Percentiles rank a stretch among this genome's conserved stretches.
Conservation (phyloP, 2,888 invertebrate species). For the Nyleta sp. region DNA sequence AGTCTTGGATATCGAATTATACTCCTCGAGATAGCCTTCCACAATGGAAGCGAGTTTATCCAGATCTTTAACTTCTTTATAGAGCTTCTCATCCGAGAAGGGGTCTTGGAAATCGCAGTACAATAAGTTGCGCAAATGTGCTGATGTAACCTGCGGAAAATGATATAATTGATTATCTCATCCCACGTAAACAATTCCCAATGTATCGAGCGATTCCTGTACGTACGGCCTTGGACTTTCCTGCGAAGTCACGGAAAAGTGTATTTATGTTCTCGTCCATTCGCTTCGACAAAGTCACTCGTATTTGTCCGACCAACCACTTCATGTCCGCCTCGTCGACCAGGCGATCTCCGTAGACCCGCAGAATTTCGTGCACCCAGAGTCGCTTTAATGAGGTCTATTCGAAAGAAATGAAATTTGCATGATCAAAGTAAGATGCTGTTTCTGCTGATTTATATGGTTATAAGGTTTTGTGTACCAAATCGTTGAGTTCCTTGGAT, state of each 20-base stretch:
- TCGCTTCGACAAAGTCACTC: conserved; percentile 84
- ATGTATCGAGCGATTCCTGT: not conserved
- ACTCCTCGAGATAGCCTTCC: conserved; percentile 94
- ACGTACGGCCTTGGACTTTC: conserved; percentile 43
- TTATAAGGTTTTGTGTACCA: conserved; percentile 79
- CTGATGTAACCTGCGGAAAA: conserved; percentile 70
- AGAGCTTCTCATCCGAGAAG: conserved; percentile 86
- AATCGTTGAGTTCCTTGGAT: conserved; percentile 92
- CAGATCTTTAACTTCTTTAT: conserved; percentile 90
- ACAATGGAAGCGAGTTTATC: conserved; percentile 90
- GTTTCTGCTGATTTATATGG: too few relatives aligned
- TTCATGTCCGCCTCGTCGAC: conserved; percentile 91
- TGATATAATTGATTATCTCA: conserved; percentile 15
- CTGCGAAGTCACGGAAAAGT: conserved; percentile 87
- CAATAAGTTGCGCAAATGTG: conserved; percentile 92
- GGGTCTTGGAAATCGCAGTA: conserved; percentile 97
- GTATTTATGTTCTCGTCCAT: conserved; percentile 88
- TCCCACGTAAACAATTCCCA: conserved; percentile 2
- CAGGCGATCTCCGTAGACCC: conserved; percentile 96
- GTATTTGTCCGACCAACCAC: conserved; percentile 91
- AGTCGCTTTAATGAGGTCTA: conserved; percentile 93
- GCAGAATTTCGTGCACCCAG: conserved; percentile 96
- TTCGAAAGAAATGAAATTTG: conserved; percentile 76
- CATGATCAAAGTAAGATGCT: too few relatives aligned
- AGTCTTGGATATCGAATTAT: conserved; percentile 97